These are phyloP conservation scores for Dascillus cervinus DNA, from an alignment of 2,888 invertebrate genomes.

Conservation along the genomic window DNA sequence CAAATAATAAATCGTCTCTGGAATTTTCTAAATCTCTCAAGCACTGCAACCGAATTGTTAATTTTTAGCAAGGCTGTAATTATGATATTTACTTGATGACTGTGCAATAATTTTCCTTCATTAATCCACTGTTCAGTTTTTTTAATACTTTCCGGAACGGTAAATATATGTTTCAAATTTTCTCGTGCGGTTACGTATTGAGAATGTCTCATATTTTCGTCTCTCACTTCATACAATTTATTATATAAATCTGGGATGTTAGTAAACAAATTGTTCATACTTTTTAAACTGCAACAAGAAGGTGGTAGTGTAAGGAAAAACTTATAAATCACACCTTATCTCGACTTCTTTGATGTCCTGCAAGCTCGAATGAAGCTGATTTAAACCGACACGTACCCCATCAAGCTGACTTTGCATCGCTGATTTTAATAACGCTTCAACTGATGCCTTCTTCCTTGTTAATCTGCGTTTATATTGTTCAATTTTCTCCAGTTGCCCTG, in stretches of 20 bases:
- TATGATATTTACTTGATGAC: conserved; percentile 65
- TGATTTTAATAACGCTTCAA: conserved; percentile 93
- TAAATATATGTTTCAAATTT: conserved; percentile 96
- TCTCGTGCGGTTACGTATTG: conserved; percentile 98
- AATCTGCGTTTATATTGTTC: conserved; percentile 71
- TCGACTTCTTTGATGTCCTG: conserved; percentile 74
- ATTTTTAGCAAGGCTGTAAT: conserved; percentile 4
- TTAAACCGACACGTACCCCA: conserved; percentile 89
- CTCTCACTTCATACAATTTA: conserved; percentile 75
- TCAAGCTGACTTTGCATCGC: conserved; percentile 97
- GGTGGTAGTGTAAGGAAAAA: neutral
- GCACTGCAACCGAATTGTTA: conserved; percentile 57
- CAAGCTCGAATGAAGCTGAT: conserved; percentile 78
- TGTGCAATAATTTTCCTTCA: conserved; percentile 89
- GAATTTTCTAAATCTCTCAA: conserved; percentile 94
- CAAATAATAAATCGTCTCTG: conserved; percentile 89
- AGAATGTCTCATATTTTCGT: conserved; percentile 91
- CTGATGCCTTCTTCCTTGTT: conserved; percentile 75
- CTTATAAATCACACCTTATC: conserved; percentile 39
- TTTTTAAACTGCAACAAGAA: conserved; percentile 54
- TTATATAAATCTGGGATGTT: conserved; percentile 73
- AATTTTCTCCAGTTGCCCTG: conserved; percentile 90
- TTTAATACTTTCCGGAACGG: conserved; percentile 91
- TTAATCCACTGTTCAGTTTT: conserved; percentile 91
- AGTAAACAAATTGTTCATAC: conserved; percentile 66